Evolutionary conservation across 2,888 invertebrate genomes (phyloP), one percentile per base, ranked within the genome.

Genomic region (Ectemnius lituratus): DNA sequence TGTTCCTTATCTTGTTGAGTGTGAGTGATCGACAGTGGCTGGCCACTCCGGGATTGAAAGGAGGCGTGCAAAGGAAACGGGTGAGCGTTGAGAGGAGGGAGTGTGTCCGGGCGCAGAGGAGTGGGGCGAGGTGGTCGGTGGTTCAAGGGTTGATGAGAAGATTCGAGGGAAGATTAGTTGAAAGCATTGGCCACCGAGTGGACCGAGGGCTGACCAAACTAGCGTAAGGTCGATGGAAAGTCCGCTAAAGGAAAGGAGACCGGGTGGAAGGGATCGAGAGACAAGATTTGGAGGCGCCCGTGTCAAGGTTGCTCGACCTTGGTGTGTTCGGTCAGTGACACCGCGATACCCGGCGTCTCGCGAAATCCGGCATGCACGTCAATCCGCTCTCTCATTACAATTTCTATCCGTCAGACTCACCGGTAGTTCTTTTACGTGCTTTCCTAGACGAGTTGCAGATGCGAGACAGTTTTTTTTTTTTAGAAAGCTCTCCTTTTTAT

Each of bases 301-400:
- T 82, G 81, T 82, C 82, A 82, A 82, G 82, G 83, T 82, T 82
- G 81, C 75, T 70, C 74, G 77, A 82, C 82, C 82, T 82, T 82
- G 82, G 70, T 77, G 46, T 37, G 37, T 37, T 37, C 81, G 75
- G 75, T 76, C 81, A 71, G 23, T 64, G 78, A 78, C 82, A 73
- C 75, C 45, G 28, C 59, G 66, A 52, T 20, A 23, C 45, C 60
- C 37, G 37, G 37, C 71, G 73, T 71, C 76, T 70, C 45, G 68
- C 70, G 72, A 81, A 74, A 81, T 80, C 66, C 62, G 28, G 37
- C 68, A 57, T 46, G 63, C 60, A 16, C 49, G n/a, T 3, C 60
- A 58, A 47, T 28, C 27, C n/a, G n/a, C 45, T 28, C 37, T 18
- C 5, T 23, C 23, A 13, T 27, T 16, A 18, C n/a, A 14, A 52